Percentiles rank a stretch among this genome's conserved stretches.
phyloP scores from a whole-genome alignment of 2,888 invertebrate species.

The Tachina grossa region DNA sequence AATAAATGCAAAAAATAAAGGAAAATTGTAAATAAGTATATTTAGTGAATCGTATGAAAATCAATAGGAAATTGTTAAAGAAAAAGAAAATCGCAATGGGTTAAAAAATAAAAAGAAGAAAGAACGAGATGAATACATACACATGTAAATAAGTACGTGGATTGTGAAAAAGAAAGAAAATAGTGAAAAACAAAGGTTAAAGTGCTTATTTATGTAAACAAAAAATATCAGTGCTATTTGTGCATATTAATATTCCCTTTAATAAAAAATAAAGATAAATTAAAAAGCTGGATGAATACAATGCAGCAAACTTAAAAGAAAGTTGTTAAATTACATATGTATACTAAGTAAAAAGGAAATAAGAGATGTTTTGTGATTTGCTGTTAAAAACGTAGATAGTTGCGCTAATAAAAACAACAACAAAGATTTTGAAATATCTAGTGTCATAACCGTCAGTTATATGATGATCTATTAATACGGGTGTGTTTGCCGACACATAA shows the following conservation, averaged over 20 bases:
- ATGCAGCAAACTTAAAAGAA: conserved; percentile 30
- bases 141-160: neutral
- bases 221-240: conserved; percentile 31
- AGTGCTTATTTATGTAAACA: conserved; percentile 52
- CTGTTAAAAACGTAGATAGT: neutral
- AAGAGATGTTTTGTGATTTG: neutral
- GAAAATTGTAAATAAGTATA: neutral
- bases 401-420: conserved; percentile 12
- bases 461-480: conserved; percentile 2
- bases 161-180: conserved; percentile 27
- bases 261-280: conserved; percentile 2
- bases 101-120: conserved; percentile 28
- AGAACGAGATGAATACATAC: conserved; percentile 33
- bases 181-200: conserved; percentile 45
- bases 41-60: conserved; percentile 22
- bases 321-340: neutral
- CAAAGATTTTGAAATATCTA: conserved; percentile 14
- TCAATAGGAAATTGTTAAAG: conserved; percentile 18
- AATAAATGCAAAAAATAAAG: neutral
- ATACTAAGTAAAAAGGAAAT: neutral
- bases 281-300: conserved; percentile 25
- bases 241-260: conserved; percentile 20
- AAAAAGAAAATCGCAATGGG: conserved; percentile 49
- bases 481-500: conserved; percentile 5
- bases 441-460: conserved; percentile 12